These are phyloP conservation scores for Chaetodon auriga DNA, from an alignment of 2,113 vertebrate species.

Conservation along the genomic window DNA sequence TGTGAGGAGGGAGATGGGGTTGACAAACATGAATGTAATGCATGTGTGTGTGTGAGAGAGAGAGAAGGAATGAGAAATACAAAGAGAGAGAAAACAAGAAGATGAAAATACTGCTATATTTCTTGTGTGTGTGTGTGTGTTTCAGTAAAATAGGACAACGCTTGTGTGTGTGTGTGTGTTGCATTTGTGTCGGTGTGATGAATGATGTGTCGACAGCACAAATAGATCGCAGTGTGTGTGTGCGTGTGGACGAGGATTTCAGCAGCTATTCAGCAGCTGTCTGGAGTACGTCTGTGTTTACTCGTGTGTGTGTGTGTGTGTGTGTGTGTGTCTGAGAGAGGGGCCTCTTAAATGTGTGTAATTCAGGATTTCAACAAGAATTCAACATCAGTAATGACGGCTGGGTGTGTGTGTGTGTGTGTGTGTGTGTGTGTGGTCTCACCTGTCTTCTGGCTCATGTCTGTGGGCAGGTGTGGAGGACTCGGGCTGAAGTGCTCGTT, in stretches of 20 bases:
- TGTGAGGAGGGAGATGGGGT: background rate
- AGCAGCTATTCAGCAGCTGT: conserved; percentile 32
- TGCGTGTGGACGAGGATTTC: conserved; percentile 17
- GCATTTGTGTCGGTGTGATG: conserved; percentile 14
- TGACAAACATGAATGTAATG: background rate
- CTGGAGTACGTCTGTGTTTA: conserved; percentile 33
- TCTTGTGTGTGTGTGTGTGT: background rate
- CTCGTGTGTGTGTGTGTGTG: background rate
- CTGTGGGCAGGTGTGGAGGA: conserved; percentile 91
- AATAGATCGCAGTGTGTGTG: conserved; percentile 20
- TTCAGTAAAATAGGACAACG: conserved; percentile 9
- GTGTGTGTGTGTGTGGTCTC: conserved; percentile 43
- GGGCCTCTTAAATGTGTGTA: conserved; percentile 2
- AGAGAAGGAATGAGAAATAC: background rate
- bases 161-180: conserved; percentile 9
- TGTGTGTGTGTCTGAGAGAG: background rate
- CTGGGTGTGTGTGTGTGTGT: background rate
- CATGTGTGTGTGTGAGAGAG: background rate
- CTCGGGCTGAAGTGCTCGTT: conserved; percentile 97
- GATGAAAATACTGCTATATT: conserved; percentile 23
- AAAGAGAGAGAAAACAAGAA: background rate
- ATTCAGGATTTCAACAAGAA: background rate
- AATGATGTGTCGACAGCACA: conserved; percentile 35
- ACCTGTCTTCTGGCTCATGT: conserved; percentile 99
- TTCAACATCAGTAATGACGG: background rate